Evolutionary conservation across 2,113 vertebrate genomes (phyloP).

Genomic region (Notechis scutatus): DNA sequence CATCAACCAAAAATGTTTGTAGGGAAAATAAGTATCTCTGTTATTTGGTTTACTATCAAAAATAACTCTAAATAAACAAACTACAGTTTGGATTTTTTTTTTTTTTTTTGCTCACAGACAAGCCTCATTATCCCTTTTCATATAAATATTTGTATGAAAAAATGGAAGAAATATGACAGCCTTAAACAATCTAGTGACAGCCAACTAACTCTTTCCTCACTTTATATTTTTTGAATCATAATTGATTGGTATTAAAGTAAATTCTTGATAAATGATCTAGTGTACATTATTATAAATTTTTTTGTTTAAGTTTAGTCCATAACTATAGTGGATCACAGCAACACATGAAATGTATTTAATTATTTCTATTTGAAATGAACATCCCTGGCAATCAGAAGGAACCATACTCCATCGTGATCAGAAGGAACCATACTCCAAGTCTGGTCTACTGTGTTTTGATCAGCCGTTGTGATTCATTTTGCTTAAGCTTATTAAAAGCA

Average conservation of each 20-base stretch:
- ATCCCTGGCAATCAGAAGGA: background rate
- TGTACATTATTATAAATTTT: background rate
- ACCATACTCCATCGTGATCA: background rate
- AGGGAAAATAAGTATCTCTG: background rate
- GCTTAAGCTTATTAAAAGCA: slow-evolving; percentile 37
- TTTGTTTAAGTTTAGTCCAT: background rate
- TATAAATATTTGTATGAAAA: background rate
- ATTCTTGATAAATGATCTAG: background rate
- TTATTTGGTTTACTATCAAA: background rate
- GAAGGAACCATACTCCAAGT: background rate
- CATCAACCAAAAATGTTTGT: background rate
- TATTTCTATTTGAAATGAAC: background rate
- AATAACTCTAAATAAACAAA: background rate
- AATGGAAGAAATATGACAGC: background rate
- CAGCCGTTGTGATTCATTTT: slow-evolving; percentile 24
- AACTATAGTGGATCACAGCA: background rate
- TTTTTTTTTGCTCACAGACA: background rate
- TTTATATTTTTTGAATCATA: background rate
- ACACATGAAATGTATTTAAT: background rate
- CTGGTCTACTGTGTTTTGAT: background rate
- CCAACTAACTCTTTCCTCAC: background rate
- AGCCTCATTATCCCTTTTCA: background rate
- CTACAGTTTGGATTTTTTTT: background rate
- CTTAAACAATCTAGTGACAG: background rate
- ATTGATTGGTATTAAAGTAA: background rate